Evolutionary conservation across 2,113 vertebrate species (phyloP).

Genomic region (Bambusicola thoracicus): DNA sequence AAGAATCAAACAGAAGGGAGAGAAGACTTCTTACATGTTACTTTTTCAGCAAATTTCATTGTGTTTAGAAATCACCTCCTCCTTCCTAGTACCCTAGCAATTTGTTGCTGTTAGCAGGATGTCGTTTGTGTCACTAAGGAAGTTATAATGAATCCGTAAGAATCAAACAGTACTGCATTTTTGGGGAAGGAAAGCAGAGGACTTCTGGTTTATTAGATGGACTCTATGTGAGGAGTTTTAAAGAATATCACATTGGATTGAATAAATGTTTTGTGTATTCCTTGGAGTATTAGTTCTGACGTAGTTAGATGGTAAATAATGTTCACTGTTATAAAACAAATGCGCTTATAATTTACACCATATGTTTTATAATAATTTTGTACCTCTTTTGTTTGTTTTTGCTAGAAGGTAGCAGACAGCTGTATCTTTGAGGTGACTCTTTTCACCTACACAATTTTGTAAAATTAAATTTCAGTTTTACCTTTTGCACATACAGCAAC

Average conservation of each 20-base stretch:
- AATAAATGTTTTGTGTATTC: conserved; percentile 32
- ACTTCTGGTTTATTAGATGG: conserved; percentile 19
- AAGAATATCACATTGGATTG: conserved; percentile 38
- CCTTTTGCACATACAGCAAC: conserved; percentile 27
- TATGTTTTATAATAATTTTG: conserved; percentile 74
- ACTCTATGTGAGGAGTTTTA: conserved; percentile 3
- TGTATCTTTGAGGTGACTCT: conserved; percentile 54
- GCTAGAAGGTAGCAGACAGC: conserved; percentile 58
- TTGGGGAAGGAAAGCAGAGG: conserved; percentile 17
- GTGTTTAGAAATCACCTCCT: conserved; percentile 26
- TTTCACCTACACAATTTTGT: background rate
- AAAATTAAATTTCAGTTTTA: conserved; percentile 54
- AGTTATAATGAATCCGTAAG: conserved; percentile 50
- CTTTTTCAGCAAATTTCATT: conserved; percentile 31
- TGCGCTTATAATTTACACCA: conserved; percentile 50
- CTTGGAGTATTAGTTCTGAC: conserved; percentile 74
- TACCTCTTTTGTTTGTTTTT: conserved; percentile 69
- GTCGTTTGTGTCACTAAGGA: conserved; percentile 35
- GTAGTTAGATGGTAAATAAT: conserved; percentile 72
- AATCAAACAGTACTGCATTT: conserved; percentile 41
- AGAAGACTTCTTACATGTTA: background rate
- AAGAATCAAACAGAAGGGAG: background rate
- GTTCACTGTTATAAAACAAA: conserved; percentile 76
- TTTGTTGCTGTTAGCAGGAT: conserved; percentile 48
- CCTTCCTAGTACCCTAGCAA: background rate